Conservation (phyloP, 2,797 vertebrate genomes). For the Galagoides demidoff region DNA sequence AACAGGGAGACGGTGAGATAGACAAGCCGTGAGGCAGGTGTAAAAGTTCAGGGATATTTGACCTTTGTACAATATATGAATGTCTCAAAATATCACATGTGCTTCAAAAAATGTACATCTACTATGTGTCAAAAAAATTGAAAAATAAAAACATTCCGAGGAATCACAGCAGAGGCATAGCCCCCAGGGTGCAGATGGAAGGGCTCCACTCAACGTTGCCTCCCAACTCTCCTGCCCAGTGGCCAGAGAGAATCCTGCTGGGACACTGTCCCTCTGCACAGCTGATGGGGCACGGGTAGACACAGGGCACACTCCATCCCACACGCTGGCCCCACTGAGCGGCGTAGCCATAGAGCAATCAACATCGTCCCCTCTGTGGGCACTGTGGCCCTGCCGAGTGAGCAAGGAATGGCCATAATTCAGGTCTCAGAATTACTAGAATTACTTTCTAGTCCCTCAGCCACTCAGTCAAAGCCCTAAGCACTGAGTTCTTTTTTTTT, state of each 20-base stretch:
- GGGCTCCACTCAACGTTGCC: rapidly evolving
- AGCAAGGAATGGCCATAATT: background rate
- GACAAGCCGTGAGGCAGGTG: background rate
- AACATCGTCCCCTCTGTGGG: background rate
- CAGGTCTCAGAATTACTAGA: background rate
- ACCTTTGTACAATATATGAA: background rate
- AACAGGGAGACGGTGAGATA: background rate
- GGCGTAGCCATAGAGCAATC: background rate
- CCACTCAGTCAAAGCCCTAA: too few relatives aligned
- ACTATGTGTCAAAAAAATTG: background rate
- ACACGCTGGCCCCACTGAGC: background rate
- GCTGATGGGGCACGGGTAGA: background rate
- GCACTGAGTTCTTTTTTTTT: background rate
- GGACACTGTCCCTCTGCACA: background rate
- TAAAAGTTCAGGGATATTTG: background rate
- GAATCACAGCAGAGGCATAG: background rate
- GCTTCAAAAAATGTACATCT: background rate
- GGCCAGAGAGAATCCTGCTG: background rate
- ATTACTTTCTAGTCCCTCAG: background rate
- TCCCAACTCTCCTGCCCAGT: background rate
- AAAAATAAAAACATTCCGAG: background rate
- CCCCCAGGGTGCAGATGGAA: background rate
- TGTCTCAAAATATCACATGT: background rate
- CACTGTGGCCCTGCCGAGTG: background rate
- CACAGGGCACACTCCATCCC: background rate